phyloP scores from a whole-genome alignment of 2,113 vertebrate genomes.

The Hyla sarda region DNA sequence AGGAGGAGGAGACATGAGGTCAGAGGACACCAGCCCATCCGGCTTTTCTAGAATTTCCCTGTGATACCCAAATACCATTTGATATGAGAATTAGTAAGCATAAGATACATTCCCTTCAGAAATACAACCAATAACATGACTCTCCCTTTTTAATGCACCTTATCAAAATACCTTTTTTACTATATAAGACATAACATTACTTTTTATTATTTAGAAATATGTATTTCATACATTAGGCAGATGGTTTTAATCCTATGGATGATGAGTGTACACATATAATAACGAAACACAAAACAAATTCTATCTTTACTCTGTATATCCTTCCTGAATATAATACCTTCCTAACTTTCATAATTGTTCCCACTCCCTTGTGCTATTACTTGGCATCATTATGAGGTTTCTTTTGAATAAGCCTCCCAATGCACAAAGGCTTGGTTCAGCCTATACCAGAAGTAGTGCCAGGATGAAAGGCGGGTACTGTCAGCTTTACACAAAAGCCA shows the following conservation, averaged over 20 bases:
- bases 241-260: too few relatives aligned
- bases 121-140: too few relatives aligned
- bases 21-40: too few relatives aligned
- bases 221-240: too few relatives aligned
- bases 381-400: conserved; percentile 6
- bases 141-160: too few relatives aligned
- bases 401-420: conserved; percentile 22
- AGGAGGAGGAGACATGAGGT: too few relatives aligned
- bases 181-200: neutral
- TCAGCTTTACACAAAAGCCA: conserved; percentile 45
- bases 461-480: conserved; percentile 32
- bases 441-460: conserved; percentile 16
- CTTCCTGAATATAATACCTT: conserved; percentile 1
- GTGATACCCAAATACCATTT: too few relatives aligned
- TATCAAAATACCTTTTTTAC: too few relatives aligned
- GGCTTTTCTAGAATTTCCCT: too few relatives aligned
- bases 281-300: neutral
- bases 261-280: neutral
- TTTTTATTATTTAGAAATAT: too few relatives aligned
- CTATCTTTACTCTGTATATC: neutral
- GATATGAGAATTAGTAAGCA: too few relatives aligned
- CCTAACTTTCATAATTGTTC: conserved; percentile 6
- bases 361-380: neutral
- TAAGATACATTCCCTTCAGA: too few relatives aligned
- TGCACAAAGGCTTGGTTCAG: conserved; percentile 25